phyloP scores from a whole-genome alignment of 2,797 vertebrate species.

The Lepilemur ruficaudatus region DNA sequence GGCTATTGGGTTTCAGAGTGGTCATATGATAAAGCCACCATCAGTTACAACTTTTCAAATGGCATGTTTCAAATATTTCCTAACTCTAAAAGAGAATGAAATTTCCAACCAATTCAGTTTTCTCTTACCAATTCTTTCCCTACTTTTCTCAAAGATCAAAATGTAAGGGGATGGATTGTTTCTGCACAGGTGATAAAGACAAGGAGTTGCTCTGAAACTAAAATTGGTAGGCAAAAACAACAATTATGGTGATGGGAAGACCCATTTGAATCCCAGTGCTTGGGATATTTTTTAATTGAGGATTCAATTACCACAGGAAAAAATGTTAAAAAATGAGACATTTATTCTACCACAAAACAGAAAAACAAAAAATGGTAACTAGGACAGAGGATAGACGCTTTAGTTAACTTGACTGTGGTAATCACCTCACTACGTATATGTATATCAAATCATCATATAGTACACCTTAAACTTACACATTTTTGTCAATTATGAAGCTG shows the following conservation, averaged over 20 bases:
- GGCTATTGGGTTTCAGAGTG: not conserved
- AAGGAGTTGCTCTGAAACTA: constrained; percentile 11
- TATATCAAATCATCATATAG: not conserved
- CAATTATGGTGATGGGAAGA: not conserved
- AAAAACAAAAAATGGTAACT: not conserved
- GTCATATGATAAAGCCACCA: not conserved
- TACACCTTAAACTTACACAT: not conserved
- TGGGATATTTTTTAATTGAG: not conserved
- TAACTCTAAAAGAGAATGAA: not conserved
- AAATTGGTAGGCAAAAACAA: constrained; percentile 19
- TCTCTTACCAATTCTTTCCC: not conserved
- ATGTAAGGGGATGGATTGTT: not conserved
- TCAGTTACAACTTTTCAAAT: constrained; percentile 2
- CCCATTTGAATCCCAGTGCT: not conserved
- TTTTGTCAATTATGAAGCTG: not conserved
- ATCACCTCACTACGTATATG: not conserved
- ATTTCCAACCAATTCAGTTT: constrained; percentile 15
- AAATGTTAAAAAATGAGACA: not conserved
- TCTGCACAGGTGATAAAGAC: constrained; percentile 11
- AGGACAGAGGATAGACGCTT: not conserved
- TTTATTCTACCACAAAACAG: not conserved
- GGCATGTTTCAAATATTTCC: not conserved
- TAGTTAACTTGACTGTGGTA: not conserved
- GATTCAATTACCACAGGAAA: not conserved
- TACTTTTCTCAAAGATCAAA: not conserved